These are phyloP conservation scores for Colossoma macropomum DNA, from an alignment of 2,113 vertebrate species.

Conservation along the genomic window DNA sequence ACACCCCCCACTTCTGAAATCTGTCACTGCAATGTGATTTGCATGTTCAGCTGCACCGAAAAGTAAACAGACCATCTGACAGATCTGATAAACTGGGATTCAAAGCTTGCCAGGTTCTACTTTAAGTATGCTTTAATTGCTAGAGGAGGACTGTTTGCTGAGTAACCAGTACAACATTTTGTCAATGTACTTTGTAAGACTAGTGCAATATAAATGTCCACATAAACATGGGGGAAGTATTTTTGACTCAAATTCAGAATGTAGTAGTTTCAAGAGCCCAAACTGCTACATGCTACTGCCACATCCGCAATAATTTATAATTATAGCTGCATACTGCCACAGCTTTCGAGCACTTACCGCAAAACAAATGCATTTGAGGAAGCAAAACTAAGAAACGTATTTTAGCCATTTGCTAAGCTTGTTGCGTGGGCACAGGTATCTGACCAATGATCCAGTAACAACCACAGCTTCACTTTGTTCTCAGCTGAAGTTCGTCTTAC, in stretches of 20 bases:
- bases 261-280: background rate
- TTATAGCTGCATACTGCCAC: background rate
- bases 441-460: background rate
- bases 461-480: background rate
- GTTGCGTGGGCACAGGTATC: background rate
- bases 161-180: background rate
- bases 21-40: background rate
- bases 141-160: background rate
- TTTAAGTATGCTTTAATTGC: background rate
- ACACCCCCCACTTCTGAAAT: background rate
- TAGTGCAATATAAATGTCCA: too few relatives aligned
- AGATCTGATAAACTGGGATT: background rate
- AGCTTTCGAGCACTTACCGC: background rate
- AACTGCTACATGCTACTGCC: background rate
- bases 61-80: background rate
- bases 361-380: slow-evolving; percentile 25
- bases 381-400: slow-evolving; percentile 27
- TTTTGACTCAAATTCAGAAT: background rate
- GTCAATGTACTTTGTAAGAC: too few relatives aligned
- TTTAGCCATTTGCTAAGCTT: background rate
- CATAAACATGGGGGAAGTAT: background rate
- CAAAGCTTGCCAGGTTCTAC: background rate
- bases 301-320: background rate
- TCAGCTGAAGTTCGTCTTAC: slow-evolving; percentile 93
- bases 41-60: background rate